Conservation (phyloP, 2,888 invertebrate genomes). For the Mechanitis messenoides region DNA sequence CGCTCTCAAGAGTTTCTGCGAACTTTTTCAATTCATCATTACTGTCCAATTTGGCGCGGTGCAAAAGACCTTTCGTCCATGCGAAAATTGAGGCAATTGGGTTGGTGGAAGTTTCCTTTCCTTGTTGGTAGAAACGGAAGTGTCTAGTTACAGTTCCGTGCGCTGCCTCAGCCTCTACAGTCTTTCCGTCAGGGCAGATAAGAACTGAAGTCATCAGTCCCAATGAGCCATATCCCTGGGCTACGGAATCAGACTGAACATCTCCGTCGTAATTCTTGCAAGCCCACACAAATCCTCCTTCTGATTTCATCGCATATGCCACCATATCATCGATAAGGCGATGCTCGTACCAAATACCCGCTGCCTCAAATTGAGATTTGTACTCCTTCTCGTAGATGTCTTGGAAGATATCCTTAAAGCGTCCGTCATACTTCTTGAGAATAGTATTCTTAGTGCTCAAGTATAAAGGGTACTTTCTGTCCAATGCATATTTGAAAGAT, state of each 20-base stretch:
- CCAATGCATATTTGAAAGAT: conserved; percentile 93
- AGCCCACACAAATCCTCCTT: conserved; percentile 99
- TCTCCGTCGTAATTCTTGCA: conserved; percentile 99
- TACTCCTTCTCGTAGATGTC: conserved; percentile 94
- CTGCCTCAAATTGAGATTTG: conserved; percentile 87
- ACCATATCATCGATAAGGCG: conserved; percentile 99
- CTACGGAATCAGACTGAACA: conserved; percentile 98
- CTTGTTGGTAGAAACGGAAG: conserved; percentile 91
- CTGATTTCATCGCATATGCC: conserved; percentile 97
- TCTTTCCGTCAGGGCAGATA: conserved; percentile 97
- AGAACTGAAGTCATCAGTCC: conserved; percentile 99
- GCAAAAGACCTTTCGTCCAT: conserved; percentile 95
- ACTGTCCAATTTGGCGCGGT: conserved; percentile 94
- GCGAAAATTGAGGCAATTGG: conserved; percentile 99
- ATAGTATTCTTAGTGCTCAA: conserved; percentile 98
- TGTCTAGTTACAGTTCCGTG: conserved; percentile 98
- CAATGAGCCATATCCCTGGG: conserved; percentile 96
- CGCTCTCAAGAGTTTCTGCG: conserved; percentile 90
- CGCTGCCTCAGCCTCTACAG: conserved; percentile 98
- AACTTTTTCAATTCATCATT: conserved; percentile 87
- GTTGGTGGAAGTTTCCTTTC: conserved; percentile 98
- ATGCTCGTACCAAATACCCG: conserved; percentile 98
- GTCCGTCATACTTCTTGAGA: conserved; percentile 95
- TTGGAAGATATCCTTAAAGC: conserved; percentile 98
- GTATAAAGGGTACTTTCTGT: conserved; percentile 91